A percentile compares a stretch with the other conserved stretches of the same genome.
These are phyloP conservation scores for Daboia siamensis DNA, from an alignment of 2,113 vertebrate genomes.

Conservation along the genomic window DNA sequence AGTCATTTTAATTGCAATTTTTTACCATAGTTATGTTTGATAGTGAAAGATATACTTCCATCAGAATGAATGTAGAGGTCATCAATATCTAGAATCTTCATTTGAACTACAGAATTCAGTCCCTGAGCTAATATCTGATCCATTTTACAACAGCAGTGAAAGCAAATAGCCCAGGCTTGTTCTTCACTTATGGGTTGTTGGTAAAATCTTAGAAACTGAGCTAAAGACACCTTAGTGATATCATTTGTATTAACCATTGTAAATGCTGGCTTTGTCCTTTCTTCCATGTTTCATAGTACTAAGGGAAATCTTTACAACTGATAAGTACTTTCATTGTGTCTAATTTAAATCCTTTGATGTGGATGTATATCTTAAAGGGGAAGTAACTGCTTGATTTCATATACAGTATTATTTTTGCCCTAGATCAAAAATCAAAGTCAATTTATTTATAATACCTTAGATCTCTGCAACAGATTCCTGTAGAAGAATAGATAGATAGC, in stretches of 20 bases:
- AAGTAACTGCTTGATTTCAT: background rate
- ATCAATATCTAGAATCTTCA: slow-evolving; percentile 40
- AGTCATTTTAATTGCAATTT: background rate
- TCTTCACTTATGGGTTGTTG: slow-evolving; percentile 63
- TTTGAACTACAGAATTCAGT: background rate
- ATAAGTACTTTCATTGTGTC: fast-evolving
- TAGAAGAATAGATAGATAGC: background rate
- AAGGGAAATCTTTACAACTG: background rate
- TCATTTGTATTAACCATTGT: background rate
- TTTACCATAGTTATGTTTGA: slow-evolving; percentile 55
- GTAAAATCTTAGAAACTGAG: slow-evolving; percentile 55
- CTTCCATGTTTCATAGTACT: background rate
- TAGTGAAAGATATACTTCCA: slow-evolving; percentile 57
- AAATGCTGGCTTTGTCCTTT: background rate
- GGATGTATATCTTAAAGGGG: slow-evolving; percentile 33
- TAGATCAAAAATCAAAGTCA: background rate
- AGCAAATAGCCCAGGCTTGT: slow-evolving; percentile 69
- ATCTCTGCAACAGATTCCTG: background rate
- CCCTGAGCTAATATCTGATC: slow-evolving; percentile 23
- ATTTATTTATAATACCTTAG: background rate
- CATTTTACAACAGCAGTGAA: slow-evolving; percentile 57
- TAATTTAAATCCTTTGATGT: slow-evolving; percentile 32
- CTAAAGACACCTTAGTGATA: slow-evolving; percentile 42
- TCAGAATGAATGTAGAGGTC: slow-evolving; percentile 59
- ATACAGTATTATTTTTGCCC: background rate